A percentile compares a stretch with the other conserved stretches of the same genome.
phyloP scores from a whole-genome alignment of 1,140 invertebrate species.

The Harlomillsia oculata region DNA sequence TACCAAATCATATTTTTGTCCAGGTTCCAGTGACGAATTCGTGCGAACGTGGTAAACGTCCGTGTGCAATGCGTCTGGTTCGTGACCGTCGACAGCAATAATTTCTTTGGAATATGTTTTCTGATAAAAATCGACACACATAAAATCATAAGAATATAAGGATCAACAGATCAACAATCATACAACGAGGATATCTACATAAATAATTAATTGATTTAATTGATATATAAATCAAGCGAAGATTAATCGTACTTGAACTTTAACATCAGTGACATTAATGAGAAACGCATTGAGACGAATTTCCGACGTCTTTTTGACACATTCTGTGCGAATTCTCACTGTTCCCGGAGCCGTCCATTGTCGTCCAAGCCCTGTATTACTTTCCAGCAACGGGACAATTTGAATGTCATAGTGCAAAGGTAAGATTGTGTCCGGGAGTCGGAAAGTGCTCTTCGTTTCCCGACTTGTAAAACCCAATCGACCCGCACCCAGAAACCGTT shows the following conservation, averaged over 20 bases:
- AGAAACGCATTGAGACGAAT: constrained; percentile 8
- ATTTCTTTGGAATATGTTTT: too few relatives aligned
- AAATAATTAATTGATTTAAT: background rate
- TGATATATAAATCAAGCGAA: too few relatives aligned
- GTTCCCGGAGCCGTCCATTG: constrained; percentile 15
- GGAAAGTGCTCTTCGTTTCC: too few relatives aligned
- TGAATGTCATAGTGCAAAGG: constrained; percentile 1
- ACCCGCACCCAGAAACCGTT: too few relatives aligned
- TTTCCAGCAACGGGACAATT: background rate
- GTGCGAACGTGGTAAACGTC: constrained; percentile 65
- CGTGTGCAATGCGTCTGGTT: constrained; percentile 16
- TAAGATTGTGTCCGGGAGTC: background rate
- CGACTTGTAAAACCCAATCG: too few relatives aligned
- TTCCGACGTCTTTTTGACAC: constrained; percentile 1
- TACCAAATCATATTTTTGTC: constrained; percentile 53
- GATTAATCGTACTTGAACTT: background rate
- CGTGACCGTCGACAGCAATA: too few relatives aligned
- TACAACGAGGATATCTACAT: too few relatives aligned
- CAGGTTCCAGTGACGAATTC: constrained; percentile 47
- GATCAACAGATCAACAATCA: too few relatives aligned
- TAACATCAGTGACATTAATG: background rate
- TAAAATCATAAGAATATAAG: too few relatives aligned
- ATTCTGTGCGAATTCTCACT: constrained; percentile 4
- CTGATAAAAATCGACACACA: too few relatives aligned
- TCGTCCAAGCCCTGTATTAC: background rate